Percentiles rank a stretch among this genome's conserved stretches.
Conservation (phyloP, 2,797 vertebrate species). For the Chromis chromis region DNA sequence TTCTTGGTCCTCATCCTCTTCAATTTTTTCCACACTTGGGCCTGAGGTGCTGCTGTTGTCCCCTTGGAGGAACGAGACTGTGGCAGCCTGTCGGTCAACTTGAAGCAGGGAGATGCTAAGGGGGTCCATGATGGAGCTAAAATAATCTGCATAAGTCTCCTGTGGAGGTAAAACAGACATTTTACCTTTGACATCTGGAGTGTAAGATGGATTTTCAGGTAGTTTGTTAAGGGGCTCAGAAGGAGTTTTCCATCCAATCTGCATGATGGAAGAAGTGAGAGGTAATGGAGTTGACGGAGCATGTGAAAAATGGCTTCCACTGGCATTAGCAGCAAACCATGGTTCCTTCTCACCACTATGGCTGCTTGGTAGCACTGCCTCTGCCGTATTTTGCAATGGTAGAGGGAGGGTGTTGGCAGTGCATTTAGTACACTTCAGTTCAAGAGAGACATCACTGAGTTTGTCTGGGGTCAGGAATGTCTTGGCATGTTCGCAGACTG, state of each 20-base stretch:
- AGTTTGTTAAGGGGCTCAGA: slow-evolving; percentile 6
- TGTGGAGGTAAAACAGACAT: slow-evolving; percentile 24
- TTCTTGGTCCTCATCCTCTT: background rate
- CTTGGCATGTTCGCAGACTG: slow-evolving; percentile 39
- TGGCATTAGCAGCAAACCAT: background rate
- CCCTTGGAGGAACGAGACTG: slow-evolving; percentile 46
- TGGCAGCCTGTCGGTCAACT: slow-evolving; percentile 36
- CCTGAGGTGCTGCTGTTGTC: background rate
- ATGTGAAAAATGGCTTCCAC: slow-evolving; percentile 1
- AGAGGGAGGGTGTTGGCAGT: slow-evolving; percentile 6
- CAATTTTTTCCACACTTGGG: background rate
- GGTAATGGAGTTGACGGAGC: background rate
- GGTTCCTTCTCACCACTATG: slow-evolving; percentile 2
- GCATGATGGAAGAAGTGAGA: slow-evolving; percentile 11
- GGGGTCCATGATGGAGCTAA: slow-evolving; percentile 69
- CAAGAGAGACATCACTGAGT: slow-evolving; percentile 36
- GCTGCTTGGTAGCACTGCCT: slow-evolving; percentile 8
- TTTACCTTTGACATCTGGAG: slow-evolving; percentile 22
- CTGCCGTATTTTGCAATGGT: slow-evolving; percentile 26
- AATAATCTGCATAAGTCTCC: slow-evolving; percentile 30
- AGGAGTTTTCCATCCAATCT: slow-evolving; percentile 19
- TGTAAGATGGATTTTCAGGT: slow-evolving; percentile 13
- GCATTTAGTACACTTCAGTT: slow-evolving; percentile 57
- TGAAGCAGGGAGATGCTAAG: slow-evolving; percentile 76
- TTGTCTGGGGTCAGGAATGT: slow-evolving; percentile 10